Evolutionary conservation across 2,113 vertebrate species (phyloP).

Genomic region (Dasypus novemcinctus): DNA sequence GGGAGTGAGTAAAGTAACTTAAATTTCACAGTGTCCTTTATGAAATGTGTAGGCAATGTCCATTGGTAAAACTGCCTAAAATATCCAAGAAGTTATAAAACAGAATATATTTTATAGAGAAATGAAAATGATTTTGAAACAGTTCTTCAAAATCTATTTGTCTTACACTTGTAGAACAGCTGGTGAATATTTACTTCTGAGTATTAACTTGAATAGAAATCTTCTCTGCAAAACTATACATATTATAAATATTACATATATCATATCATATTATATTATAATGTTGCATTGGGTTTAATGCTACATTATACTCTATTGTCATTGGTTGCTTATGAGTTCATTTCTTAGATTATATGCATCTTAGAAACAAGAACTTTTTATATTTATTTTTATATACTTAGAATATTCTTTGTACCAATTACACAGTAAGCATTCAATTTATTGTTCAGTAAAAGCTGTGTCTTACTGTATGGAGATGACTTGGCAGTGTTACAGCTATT

Average conservation of each 20-base stretch:
- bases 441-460: background rate
- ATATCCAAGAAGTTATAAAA: background rate
- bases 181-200: background rate
- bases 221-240: background rate
- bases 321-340: background rate
- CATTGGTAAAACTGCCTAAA: background rate
- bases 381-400: background rate
- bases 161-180: background rate
- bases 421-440: background rate
- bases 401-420: background rate
- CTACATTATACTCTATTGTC: background rate
- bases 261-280: background rate
- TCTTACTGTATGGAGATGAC: background rate
- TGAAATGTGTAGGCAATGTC: background rate
- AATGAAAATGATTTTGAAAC: background rate
- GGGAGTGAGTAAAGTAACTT: no score
- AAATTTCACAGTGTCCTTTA: background rate
- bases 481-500: background rate
- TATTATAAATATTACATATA: background rate
- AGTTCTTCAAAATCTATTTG: background rate
- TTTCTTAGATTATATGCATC: background rate
- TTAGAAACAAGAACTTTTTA: background rate
- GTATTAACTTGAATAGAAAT: background rate
- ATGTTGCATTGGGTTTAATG: background rate
- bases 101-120: background rate